Evolutionary conservation across 2,888 invertebrate species (phyloP).

Genomic region (Pollenia angustigena): DNA sequence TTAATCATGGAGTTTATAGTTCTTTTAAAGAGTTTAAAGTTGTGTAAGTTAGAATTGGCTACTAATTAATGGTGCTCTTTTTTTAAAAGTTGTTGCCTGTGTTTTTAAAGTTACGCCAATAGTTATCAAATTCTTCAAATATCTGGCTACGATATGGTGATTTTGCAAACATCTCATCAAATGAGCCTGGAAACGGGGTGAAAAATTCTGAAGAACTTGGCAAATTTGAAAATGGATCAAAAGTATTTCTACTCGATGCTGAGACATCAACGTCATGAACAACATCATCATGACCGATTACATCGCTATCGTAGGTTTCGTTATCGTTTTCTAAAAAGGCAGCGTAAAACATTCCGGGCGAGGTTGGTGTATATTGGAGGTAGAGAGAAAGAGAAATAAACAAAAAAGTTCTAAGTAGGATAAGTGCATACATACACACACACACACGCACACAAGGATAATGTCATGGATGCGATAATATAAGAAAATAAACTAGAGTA

Average conservation of each 20-base stretch:
- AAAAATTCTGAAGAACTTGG: constrained; percentile 74
- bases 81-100: constrained; percentile 66
- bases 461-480: constrained; percentile 41
- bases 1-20: constrained; percentile 6
- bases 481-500: constrained; percentile 8
- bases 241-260: constrained; percentile 49
- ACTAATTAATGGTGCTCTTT: neutral
- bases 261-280: constrained; percentile 44
- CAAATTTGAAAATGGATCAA: constrained; percentile 57
- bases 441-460: constrained; percentile 27
- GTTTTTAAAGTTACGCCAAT: constrained; percentile 81
- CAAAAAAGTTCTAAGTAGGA: constrained; percentile 49
- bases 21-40: constrained; percentile 6
- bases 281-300: constrained; percentile 39
- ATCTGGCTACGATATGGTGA: constrained; percentile 80
- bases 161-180: constrained; percentile 79
- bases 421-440: constrained; percentile 48
- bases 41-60: neutral
- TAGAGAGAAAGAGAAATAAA: constrained; percentile 20
- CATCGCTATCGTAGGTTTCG: constrained; percentile 40
- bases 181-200: constrained; percentile 71
- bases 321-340: constrained; percentile 53
- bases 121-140: constrained; percentile 80
- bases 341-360: constrained; percentile 35
- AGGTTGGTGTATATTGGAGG: constrained; percentile 14